Evolutionary conservation across 2,113 vertebrate genomes (phyloP).

Genomic region (Xiphophorus hellerii): DNA sequence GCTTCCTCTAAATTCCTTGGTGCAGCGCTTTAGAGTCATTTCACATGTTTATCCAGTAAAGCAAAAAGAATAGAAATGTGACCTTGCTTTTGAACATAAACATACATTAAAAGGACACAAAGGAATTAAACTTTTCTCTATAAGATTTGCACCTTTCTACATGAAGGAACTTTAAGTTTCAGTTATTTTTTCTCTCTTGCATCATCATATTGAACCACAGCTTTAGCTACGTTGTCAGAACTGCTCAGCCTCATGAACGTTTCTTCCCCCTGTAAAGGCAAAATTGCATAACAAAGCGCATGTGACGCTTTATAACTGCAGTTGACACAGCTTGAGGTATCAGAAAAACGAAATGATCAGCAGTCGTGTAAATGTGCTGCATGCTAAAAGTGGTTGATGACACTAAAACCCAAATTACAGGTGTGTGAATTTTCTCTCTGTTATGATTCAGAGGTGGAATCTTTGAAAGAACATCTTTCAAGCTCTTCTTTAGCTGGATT

Average conservation of each 20-base stretch:
- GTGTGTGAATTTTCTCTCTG: not conserved
- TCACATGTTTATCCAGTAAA: too few species aligned
- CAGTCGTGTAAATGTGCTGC: not conserved
- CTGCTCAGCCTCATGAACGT: not conserved
- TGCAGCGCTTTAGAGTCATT: too few species aligned
- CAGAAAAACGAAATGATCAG: not conserved
- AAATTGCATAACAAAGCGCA: constrained; percentile 32
- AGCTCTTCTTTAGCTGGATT: not conserved
- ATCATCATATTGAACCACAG: too few species aligned
- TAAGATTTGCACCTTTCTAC: too few species aligned
- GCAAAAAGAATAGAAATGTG: too few species aligned
- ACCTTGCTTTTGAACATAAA: too few species aligned
- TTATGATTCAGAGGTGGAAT: not conserved
- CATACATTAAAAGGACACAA: too few species aligned
- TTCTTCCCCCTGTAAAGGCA: constrained; percentile 5
- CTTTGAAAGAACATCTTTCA: constrained; percentile 4
- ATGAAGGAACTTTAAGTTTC: too few species aligned
- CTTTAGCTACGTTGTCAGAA: constrained; percentile 9
- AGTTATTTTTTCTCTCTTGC: too few species aligned
- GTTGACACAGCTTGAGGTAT: not conserved
- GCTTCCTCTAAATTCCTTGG: too few species aligned
- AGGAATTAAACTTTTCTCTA: too few species aligned
- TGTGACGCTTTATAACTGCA: constrained; percentile 21
- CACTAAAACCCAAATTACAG: not conserved
- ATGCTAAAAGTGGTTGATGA: not conserved